Percentiles rank a stretch among this genome's conserved stretches.
phyloP scores from a whole-genome alignment of 1,140 invertebrate genomes.

The Nomia melanderi region DNA sequence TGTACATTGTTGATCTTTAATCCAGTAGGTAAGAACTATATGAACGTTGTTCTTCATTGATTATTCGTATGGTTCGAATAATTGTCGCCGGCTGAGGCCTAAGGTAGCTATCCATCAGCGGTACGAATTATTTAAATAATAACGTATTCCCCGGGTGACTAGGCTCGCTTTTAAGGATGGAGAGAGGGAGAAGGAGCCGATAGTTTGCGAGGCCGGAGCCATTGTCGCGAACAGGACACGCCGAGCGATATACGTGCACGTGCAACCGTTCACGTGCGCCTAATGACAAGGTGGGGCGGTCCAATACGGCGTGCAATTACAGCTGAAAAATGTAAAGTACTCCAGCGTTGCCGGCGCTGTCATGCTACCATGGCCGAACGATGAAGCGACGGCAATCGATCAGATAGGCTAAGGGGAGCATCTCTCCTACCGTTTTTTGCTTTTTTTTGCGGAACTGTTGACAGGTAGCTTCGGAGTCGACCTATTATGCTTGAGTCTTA shows the following conservation, averaged over 20 bases:
- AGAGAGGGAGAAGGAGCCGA: neutral
- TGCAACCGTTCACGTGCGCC: conserved; percentile 69
- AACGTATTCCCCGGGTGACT: no score
- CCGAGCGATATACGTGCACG: conserved; percentile 49
- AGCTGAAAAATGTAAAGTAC: conserved; percentile 72
- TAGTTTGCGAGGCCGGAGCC: conserved; percentile 21
- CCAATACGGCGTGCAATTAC: conserved; percentile 67
- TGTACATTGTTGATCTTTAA: no score
- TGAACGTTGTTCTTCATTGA: no score
- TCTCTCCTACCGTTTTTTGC: neutral
- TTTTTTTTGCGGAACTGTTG: neutral
- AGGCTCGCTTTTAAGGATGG: neutral
- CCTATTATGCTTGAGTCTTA: neutral
- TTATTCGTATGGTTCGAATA: neutral
- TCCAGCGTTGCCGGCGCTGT: neutral
- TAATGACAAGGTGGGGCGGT: conserved; percentile 67
- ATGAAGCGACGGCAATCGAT: conserved; percentile 1
- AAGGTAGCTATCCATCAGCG: neutral
- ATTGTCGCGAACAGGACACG: conserved; percentile 73
- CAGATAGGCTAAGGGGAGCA: neutral
- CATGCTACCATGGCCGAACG: neutral
- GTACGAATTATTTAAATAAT: neutral
- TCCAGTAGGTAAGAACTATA: no score
- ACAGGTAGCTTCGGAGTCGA: neutral
- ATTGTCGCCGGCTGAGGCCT: neutral